Evolutionary conservation across 2,797 vertebrate species (phyloP).

Genomic region (Rhadinocentrus ornatus): DNA sequence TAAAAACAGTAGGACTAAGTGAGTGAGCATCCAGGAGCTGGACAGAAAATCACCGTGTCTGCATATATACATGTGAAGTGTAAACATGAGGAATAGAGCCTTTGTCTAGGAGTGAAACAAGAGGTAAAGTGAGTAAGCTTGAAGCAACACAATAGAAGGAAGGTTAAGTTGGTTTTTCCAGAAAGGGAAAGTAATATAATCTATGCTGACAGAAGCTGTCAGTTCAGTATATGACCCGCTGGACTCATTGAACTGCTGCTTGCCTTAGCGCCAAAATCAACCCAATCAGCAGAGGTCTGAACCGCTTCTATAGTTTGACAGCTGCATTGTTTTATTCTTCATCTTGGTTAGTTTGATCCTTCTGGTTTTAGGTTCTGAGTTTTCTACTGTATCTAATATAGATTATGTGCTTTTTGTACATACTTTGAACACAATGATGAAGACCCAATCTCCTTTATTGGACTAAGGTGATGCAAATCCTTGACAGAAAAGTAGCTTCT

Average conservation of each 20-base stretch:
- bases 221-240: constrained; percentile 23
- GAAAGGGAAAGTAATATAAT: constrained; percentile 58
- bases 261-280: constrained; percentile 58
- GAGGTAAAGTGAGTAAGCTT: constrained; percentile 34
- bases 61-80: not conserved
- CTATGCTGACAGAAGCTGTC: constrained; percentile 53
- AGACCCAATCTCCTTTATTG: not conserved
- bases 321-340: constrained; percentile 25
- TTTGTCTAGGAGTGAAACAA: constrained; percentile 25
- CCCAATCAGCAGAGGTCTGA: constrained; percentile 22
- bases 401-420: not conserved
- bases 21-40: not conserved
- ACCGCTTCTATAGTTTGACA: constrained; percentile 16
- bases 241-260: constrained; percentile 28
- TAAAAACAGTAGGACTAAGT: not conserved
- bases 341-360: not conserved
- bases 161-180: constrained; percentile 56
- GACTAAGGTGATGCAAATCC: not conserved
- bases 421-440: not conserved
- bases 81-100: constrained; percentile 6
- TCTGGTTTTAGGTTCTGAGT: constrained; percentile 1
- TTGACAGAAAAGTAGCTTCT: not conserved
- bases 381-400: not conserved
- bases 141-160: constrained; percentile 66
- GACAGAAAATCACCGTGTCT: not conserved